These are phyloP conservation scores for Phlogophora meticulosa DNA, from an alignment of 2,888 invertebrate species.

Conservation along the genomic window DNA sequence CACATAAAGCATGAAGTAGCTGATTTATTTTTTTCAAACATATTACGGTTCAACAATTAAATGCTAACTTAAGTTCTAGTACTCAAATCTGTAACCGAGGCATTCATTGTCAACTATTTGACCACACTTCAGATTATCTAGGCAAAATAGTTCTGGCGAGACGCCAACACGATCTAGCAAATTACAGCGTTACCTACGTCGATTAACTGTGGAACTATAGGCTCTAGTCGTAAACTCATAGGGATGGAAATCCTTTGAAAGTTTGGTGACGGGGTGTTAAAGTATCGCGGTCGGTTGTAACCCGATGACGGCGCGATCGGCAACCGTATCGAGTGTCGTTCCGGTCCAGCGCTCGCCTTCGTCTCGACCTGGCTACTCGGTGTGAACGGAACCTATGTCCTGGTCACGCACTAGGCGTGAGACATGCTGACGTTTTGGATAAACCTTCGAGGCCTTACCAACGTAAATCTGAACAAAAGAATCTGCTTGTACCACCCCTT, in stretches of 20 bases:
- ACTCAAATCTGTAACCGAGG: conserved; percentile 48
- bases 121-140: conserved; percentile 74
- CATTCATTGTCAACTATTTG: conserved; percentile 71
- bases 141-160: conserved; percentile 75
- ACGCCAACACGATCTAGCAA: conserved; percentile 72
- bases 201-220: conserved; percentile 4
- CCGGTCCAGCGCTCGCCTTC: conserved; percentile 77
- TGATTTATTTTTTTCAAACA: too few species aligned
- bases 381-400: conserved; percentile 81
- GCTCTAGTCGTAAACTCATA: conserved; percentile 47
- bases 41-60: not conserved
- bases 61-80: conserved; percentile 33
- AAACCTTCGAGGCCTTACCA: not conserved
- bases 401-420: conserved; percentile 69
- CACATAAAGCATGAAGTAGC: too few species aligned
- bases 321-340: conserved; percentile 84
- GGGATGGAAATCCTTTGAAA: conserved; percentile 51
- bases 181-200: conserved; percentile 50
- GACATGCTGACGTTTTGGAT: conserved; percentile 15
- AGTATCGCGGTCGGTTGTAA: conserved; percentile 73
- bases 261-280: conserved; percentile 29
- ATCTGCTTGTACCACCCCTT: too few species aligned
- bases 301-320: conserved; percentile 79
- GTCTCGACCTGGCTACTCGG: conserved; percentile 72
- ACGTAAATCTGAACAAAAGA: not conserved